Evolutionary conservation across 2,797 vertebrate genomes (phyloP), one percentile per base, ranked within the genome.

Genomic region (Avahi laniger): DNA sequence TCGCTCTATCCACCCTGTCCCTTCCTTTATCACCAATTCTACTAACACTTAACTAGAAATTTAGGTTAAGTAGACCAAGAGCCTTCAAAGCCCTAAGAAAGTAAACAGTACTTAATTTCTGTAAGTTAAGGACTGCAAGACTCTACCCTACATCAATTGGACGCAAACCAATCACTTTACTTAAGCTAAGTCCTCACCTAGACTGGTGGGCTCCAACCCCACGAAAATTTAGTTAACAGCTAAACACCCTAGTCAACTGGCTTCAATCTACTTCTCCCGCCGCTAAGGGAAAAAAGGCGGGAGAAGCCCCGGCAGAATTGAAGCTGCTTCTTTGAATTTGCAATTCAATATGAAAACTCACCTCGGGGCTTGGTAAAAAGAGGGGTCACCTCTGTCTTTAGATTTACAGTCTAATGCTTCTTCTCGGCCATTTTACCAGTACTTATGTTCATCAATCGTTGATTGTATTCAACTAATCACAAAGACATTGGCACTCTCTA

Each of bases 21-120:
- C 18, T 83, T 14, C 2, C 46, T 0, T 1, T 24, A 6, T 7
- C 48, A 6, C 48, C 4, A 0, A 0, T 2, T 4, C 30, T 78
- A 28, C 1, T 5, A 4, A 20, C 2, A 4, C 2, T 59, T 12
- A 22, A 18, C 8, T 59, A 79, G n/a, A 30, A 38, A 12, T 61
- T 87, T 80, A 80, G 52, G 43, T n/a, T 87, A 93, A 10, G 0
- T 5, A 87, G 67, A 61, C 9, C 22, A 15, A 46, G 24, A 28
- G 70, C 41, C 70, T 28, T 43, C 70, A 72, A 15, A 28, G 70
- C 13, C 3, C 41, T 46, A 72, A 72, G 59, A 57, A 57, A 57
- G 54, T 24, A 57, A 0, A 57, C 0, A 0, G 0, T 4, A 38
- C 9, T 69, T 69, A 69, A 57, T 57, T 57, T 10, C 54, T 57